These are phyloP conservation scores for Acanthosepion lycidas DNA, from an alignment of 2,888 invertebrate genomes.

Conservation along the genomic window DNA sequence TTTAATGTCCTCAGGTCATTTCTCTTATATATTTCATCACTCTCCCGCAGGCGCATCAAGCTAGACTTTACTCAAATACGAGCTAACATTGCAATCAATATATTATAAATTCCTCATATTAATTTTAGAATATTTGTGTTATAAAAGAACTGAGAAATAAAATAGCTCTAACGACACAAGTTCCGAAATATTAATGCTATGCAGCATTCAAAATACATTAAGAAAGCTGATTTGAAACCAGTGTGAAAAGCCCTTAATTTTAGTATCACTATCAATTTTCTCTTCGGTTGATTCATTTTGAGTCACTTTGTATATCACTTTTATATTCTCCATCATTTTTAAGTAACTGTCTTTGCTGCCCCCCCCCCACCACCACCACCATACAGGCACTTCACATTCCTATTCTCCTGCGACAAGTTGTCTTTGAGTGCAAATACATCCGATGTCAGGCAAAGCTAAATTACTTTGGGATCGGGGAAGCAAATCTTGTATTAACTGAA, in stretches of 20 bases:
- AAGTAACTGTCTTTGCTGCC: background rate
- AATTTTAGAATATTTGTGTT: too few species aligned
- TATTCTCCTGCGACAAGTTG: background rate
- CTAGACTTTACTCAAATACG: too few species aligned
- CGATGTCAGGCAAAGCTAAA: background rate
- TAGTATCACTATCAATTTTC: background rate
- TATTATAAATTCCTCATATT: too few species aligned
- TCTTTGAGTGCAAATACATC: background rate
- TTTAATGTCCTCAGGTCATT: too few species aligned
- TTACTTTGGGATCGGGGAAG: background rate
- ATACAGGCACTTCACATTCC: background rate
- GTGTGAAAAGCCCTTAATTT: background rate
- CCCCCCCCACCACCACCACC: too few species aligned
- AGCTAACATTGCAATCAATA: too few species aligned
- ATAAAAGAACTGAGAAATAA: too few species aligned
- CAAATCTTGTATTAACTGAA: background rate
- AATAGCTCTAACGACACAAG: background rate
- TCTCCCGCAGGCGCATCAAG: too few species aligned
- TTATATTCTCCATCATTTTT: background rate
- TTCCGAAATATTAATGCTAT: background rate
- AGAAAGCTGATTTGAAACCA: background rate
- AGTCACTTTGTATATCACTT: background rate
- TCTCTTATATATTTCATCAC: too few species aligned
- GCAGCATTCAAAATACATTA: background rate
- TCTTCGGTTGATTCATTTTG: background rate